A percentile compares a stretch with the other conserved stretches of the same genome.
Evolutionary conservation across 2,888 invertebrate genomes (phyloP).

Genomic region (Ophion slaviceki): DNA sequence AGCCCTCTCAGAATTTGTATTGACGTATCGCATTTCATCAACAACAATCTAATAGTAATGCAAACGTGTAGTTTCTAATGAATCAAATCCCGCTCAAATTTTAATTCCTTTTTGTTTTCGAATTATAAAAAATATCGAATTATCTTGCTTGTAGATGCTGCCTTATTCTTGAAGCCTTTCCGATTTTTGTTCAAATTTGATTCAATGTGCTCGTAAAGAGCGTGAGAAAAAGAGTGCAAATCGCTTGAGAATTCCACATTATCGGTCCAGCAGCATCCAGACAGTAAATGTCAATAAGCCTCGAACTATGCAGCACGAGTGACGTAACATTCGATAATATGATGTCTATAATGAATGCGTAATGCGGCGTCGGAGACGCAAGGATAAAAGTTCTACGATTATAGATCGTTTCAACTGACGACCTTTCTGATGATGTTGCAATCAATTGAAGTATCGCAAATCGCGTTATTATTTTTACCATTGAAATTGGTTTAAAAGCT

Average conservation of each 20-base stretch:
- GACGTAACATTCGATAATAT: constrained; percentile 45
- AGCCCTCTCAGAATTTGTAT: too few relatives aligned
- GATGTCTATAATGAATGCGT: constrained; percentile 16
- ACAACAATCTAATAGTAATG: too few relatives aligned
- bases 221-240: constrained; percentile 1
- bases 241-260: constrained; percentile 1
- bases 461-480: too few relatives aligned
- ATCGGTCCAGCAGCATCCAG: constrained; percentile 53
- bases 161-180: too few relatives aligned
- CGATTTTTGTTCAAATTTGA: too few relatives aligned
- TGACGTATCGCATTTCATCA: too few relatives aligned
- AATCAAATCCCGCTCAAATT: too few relatives aligned
- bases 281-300: constrained; percentile 37
- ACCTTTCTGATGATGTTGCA: neutral
- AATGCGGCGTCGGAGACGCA: neutral
- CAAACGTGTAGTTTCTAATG: too few relatives aligned
- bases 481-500: too few relatives aligned
- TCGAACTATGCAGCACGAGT: constrained; percentile 26
- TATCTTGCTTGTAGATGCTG: too few relatives aligned
- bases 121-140: too few relatives aligned
- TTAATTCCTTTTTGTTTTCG: too few relatives aligned
- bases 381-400: neutral
- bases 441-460: neutral
- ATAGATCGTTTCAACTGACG: neutral
- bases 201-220: neutral